Evolutionary conservation across 30 jellyfish, hydroid and myxozoan species (phyloP).

Genomic region (Morbakka virulenta): DNA sequence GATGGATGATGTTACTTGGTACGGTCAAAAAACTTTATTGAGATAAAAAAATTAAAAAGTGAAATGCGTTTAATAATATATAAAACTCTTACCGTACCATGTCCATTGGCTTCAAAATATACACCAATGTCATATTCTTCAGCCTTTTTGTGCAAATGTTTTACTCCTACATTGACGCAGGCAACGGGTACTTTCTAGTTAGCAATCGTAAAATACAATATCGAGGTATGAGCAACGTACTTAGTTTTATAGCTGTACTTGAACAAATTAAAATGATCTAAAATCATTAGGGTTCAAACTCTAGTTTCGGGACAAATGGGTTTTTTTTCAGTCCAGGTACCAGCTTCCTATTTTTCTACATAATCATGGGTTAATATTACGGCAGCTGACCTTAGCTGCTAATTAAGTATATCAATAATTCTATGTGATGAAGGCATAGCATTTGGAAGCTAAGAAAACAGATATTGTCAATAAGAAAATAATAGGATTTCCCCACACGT

Average conservation of each 20-base stretch:
- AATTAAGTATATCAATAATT: too few species aligned
- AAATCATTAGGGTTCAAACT: not conserved
- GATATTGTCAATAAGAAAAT: too few species aligned
- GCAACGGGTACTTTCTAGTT: conserved; percentile 88
- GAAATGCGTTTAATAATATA: not conserved
- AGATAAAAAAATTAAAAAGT: not conserved
- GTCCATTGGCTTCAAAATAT: conserved; percentile 99
- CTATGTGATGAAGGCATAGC: too few species aligned
- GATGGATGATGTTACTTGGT: too few species aligned
- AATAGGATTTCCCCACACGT: too few species aligned
- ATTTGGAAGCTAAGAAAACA: too few species aligned
- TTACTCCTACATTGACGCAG: conserved; percentile 90
- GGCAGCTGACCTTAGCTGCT: too few species aligned
- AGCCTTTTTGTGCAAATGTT: conserved; percentile 90
- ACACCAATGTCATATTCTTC: conserved; percentile 90
- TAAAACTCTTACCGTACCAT: conserved; percentile 87
- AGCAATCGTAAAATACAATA: not conserved
- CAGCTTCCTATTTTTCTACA: too few species aligned
- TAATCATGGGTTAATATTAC: too few species aligned
- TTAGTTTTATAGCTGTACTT: not conserved
- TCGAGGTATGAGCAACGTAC: not conserved
- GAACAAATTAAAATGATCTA: not conserved
- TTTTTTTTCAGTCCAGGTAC: too few species aligned
- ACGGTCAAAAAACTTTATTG: not conserved
- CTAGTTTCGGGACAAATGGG: too few species aligned